Percentiles rank a stretch among this genome's conserved stretches.
phyloP scores from a whole-genome alignment of 2,113 vertebrate genomes.

The Castor canadensis region DNA sequence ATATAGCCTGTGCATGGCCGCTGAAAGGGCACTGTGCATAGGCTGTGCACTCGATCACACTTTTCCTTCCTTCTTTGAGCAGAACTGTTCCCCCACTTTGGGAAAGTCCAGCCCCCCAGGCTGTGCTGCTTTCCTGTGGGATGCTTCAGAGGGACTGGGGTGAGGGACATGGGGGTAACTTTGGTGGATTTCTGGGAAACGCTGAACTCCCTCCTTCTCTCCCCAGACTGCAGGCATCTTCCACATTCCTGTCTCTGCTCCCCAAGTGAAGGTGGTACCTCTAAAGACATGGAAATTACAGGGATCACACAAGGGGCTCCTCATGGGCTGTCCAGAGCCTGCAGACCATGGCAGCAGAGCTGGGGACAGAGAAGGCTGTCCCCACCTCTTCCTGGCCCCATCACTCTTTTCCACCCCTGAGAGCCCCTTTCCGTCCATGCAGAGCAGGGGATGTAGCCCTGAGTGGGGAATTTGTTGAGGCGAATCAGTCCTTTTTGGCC shows the following conservation, averaged over 20 bases:
- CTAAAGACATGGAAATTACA: neutral
- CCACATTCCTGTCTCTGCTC: neutral
- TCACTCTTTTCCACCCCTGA: neutral
- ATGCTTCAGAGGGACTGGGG: neutral
- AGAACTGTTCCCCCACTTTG: neutral
- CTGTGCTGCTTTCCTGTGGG: neutral
- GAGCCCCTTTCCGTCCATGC: neutral
- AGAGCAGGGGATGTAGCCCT: neutral
- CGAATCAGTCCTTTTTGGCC: neutral
- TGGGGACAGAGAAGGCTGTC: neutral
- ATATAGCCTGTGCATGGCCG: slow-evolving; percentile 72
- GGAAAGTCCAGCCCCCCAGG: neutral
- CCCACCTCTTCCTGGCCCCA: neutral
- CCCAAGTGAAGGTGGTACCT: neutral
- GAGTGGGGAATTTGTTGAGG: rapidly evolving
- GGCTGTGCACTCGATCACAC: rapidly evolving
- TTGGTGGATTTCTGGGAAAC: neutral
- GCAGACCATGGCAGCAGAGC: too few relatives aligned
- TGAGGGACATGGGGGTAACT: neutral
- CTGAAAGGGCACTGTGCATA: slow-evolving; percentile 29
- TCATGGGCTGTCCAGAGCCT: neutral
- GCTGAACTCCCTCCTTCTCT: neutral
- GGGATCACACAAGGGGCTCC: neutral
- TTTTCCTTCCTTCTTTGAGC: neutral
- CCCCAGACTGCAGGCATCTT: rapidly evolving